A percentile compares a stretch with the other conserved stretches of the same genome.
phyloP scores from a whole-genome alignment of 2,888 invertebrate species.

The Camponotus fellah region DNA sequence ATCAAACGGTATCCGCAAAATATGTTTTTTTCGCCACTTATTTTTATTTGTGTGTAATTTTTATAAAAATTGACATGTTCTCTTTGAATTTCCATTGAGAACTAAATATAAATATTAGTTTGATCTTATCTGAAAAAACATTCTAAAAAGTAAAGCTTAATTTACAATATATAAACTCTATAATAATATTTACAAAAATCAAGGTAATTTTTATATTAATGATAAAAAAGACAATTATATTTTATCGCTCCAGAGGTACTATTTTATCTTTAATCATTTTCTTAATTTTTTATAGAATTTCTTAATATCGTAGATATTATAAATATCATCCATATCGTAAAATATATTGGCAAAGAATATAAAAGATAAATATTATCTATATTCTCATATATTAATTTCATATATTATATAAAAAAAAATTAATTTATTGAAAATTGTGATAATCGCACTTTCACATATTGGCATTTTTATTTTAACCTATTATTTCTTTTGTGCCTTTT shows the following conservation, averaged over 20 bases:
- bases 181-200: not conserved
- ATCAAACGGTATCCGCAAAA: conserved; percentile 60
- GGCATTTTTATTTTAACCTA: conserved; percentile 15
- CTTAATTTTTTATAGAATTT: not conserved
- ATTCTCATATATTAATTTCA: not conserved
- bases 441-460: not conserved
- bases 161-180: too few relatives aligned
- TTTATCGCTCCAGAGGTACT: not conserved
- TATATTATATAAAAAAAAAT: not conserved
- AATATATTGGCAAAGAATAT: not conserved
- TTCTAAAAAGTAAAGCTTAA: not conserved
- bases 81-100: not conserved
- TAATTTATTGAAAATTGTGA: conserved; percentile 17
- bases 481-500: conserved; percentile 10
- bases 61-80: not conserved
- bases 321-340: too few relatives aligned
- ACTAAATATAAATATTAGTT: not conserved
- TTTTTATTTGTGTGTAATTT: not conserved
- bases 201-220: not conserved
- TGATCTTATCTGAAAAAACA: not conserved
- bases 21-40: conserved; percentile 17
- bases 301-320: not conserved
- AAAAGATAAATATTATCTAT: not conserved
- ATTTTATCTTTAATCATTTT: not conserved
- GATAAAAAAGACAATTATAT: not conserved